These are phyloP conservation scores for Acipenser transmontanus DNA, from an alignment of 2,797 vertebrate species.

Conservation along the genomic window DNA sequence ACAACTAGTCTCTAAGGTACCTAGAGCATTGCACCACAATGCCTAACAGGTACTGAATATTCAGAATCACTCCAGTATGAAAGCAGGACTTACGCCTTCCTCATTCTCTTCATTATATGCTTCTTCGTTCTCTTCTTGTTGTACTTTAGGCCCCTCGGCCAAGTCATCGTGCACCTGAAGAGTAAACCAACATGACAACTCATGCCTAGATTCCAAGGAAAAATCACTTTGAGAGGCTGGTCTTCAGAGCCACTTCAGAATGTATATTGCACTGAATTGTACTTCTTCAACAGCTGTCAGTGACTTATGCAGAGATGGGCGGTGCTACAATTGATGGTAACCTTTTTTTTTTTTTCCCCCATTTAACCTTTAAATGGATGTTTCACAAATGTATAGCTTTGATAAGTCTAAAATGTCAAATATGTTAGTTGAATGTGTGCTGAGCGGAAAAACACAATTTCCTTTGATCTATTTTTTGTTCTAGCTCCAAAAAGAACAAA, in stretches of 20 bases:
- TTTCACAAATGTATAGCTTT: too few relatives aligned
- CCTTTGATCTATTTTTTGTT: too few relatives aligned
- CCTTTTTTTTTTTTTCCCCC: too few relatives aligned
- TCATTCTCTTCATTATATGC: conserved; percentile 81
- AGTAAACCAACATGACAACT: conserved; percentile 8
- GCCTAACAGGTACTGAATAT: too few relatives aligned
- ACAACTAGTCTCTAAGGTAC: too few relatives aligned
- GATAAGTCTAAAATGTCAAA: background rate
- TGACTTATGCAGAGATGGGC: too few relatives aligned
- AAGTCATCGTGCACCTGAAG: conserved; percentile 82
- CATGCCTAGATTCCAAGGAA: background rate
- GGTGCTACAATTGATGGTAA: too few relatives aligned
- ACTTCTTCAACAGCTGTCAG: too few relatives aligned
- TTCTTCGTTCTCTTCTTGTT: conserved; percentile 68
- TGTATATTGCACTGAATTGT: too few relatives aligned
- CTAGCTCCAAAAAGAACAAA: background rate
- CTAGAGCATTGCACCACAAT: too few relatives aligned
- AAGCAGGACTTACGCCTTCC: conserved; percentile 64
- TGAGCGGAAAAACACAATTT: too few relatives aligned
- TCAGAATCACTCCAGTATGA: background rate
- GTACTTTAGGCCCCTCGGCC: conserved; percentile 73
- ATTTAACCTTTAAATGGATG: too few relatives aligned
- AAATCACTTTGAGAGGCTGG: background rate
- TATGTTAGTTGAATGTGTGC: background rate
- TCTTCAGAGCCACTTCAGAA: background rate